Base-by-base conservation (phyloP, 2,797 vertebrate species). In the Lutjanus argentimaculatus region DNA sequence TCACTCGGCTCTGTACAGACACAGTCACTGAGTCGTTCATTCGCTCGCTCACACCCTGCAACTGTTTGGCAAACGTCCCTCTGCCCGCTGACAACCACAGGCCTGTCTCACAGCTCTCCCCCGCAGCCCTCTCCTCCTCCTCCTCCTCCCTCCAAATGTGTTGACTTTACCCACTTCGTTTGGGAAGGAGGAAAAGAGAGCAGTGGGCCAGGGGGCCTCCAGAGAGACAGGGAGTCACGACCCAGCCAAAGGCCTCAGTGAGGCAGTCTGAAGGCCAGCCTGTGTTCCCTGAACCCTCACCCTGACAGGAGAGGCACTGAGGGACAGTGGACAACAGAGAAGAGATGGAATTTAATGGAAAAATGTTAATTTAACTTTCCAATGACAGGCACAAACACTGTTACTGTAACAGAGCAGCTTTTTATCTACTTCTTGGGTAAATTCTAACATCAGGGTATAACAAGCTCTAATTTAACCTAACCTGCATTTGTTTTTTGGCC, bases 81-180 rank as follows among this genome's bases (percentile, higher is more conserved):
- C 43, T 42, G 63, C 79, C 73, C 45, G 40, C 80, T 84, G 85
- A 92, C 91, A 93, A 84, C 86, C 83, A 62, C 84, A 69, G 69
- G 86, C 79, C 87, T 91, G 90, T 91, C 86, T 86, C 67, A 55
- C 45, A 75, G 78, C 65, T 67, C 51, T 59, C 66, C 45, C 19
- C 69, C 17, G 51, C 67, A 58, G 53, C 58, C 62, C 40, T 56
- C 59, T 61, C 72, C 63, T 64, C 52, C 73, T 46, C 72, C 59
- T 58, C 46, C 71, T 55, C 71, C 62, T 71, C 53, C n/a, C 58
- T 58, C 68, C 57, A 42, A 69, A 71, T 46, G 43, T 92, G 89
- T 93, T 93, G 89, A 92, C 75, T 91, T 92, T 93, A 86, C 74
- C 90, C 75, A 92, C 85, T 87, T 89, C 51, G 43, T 81, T 87